Conservation (phyloP, 92 coral and sea anemone species). For the Desmophyllum pertusum region DNA sequence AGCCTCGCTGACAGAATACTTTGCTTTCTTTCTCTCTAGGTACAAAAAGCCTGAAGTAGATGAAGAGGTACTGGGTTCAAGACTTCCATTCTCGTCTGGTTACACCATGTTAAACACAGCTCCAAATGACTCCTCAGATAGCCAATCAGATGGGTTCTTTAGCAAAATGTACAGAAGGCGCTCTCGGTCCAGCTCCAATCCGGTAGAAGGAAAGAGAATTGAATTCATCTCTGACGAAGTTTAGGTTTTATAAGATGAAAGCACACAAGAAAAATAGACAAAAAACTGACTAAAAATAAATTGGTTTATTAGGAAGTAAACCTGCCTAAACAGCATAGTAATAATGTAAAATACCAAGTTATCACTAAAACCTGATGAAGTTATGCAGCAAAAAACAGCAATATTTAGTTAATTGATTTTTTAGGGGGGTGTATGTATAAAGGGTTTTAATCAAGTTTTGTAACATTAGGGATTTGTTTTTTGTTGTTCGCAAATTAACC, state of each 20-base stretch:
- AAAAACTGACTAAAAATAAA: background rate
- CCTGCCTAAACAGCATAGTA: background rate
- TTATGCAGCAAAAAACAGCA: background rate
- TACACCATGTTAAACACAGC: conserved; percentile 64
- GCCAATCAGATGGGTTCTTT: conserved; percentile 26
- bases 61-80: conserved; percentile 67
- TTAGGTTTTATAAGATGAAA: background rate
- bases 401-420: background rate
- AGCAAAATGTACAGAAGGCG: conserved; percentile 38
- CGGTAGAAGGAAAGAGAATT: conserved; percentile 13
- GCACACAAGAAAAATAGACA: background rate
- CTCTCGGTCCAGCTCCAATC: conserved; percentile 35
- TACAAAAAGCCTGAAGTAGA: conserved; percentile 89
- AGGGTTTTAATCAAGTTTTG: background rate
- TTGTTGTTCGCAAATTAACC: no score
- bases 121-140: conserved; percentile 49
- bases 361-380: no score
- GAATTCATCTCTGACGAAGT: conserved; percentile 49
- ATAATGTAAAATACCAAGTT: no score
- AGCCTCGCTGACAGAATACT: background rate
- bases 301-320: background rate
- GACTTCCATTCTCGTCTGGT: conserved; percentile 80
- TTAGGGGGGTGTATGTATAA: no score
- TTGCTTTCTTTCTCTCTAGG: conserved; percentile 31
- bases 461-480: background rate